These are phyloP conservation scores for Athene cunicularia DNA, from an alignment of 2,113 vertebrate species.

Conservation along the genomic window DNA sequence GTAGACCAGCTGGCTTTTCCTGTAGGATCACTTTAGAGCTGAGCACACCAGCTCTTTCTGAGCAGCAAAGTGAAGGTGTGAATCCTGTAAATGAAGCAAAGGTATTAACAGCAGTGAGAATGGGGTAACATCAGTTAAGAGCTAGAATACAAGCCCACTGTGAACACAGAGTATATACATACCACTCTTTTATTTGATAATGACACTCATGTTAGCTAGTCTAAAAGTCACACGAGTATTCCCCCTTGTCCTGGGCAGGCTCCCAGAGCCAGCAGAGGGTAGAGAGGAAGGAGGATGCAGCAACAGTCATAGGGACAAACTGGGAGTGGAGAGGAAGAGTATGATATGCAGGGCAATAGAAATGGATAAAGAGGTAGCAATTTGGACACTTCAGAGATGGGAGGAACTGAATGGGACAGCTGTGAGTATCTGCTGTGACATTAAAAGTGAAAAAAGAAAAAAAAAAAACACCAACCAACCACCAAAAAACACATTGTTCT, in stretches of 20 bases:
- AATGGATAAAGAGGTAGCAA: background rate
- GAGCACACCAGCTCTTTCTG: background rate
- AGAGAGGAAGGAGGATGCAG: background rate
- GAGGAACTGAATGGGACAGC: background rate
- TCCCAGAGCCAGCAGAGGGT: background rate
- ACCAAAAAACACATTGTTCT: background rate
- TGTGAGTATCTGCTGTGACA: background rate
- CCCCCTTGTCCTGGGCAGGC: background rate
- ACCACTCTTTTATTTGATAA: background rate
- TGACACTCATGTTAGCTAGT: background rate
- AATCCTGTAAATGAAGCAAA: background rate
- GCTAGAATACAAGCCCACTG: background rate
- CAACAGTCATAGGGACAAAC: background rate
- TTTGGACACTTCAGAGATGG: background rate
- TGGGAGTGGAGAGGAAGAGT: background rate
- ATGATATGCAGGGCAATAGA: background rate
- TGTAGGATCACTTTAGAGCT: background rate
- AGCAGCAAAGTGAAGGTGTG: background rate
- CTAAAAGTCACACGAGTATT: rapidly evolving
- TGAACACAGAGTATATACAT: background rate
- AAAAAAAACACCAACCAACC: too few relatives aligned
- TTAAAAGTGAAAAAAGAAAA: background rate
- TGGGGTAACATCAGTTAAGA: background rate
- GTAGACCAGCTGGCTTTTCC: background rate
- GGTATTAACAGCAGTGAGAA: background rate